Base-by-base conservation (phyloP, 1,140 invertebrate genomes). In the Agraylea sexmaculata region DNA sequence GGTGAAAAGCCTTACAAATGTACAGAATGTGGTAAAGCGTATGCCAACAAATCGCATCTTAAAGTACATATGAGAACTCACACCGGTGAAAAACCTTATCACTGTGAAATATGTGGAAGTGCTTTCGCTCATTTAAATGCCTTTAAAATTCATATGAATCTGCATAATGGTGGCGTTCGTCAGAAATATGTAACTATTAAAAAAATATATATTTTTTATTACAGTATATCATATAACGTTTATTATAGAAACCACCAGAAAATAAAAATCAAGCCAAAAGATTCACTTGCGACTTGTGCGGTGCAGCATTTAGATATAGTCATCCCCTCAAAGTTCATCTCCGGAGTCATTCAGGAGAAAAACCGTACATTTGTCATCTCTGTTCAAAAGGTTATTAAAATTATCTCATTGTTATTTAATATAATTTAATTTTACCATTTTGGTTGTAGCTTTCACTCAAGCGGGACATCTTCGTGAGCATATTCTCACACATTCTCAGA, bases 1-100 rank as follows among this genome's bases (percentile, higher is more conserved):
- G 73, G 80, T 7, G 80, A 83, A 57, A 79, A 80, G 51, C 81
- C 80, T 3, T 80, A 78, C 53, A 68, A 69, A 51, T 85, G 82
- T 61, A 62, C 66, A 35, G 71, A 78, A 47, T 85, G 82, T 59
- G 71, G 69, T 25, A 81, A 83, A 52, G 59, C 77, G 13, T 49
- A 43, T 13, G 34, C 35, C 11, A 45, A 46, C 31, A 37, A 34
- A 5, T 42, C 47, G 12, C 47, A 49, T 23, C 41, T 49, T 17
- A 41, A 42, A 10, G 33, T 29, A 4, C 56, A 58, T 29, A 46
- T 44, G 29, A 32, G 35, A 10, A 40, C 40, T 5, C 52, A 53
- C 30, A 47, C 42, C 8, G 45, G 40, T 4, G 32, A 47, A 33
- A 42, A 40, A 12, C 53, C 50, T 2, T 53, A 53, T 30, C 6